These are phyloP conservation scores for Callocephalon fimbriatum DNA, from an alignment of 2,113 vertebrate species.

Conservation along the genomic window DNA sequence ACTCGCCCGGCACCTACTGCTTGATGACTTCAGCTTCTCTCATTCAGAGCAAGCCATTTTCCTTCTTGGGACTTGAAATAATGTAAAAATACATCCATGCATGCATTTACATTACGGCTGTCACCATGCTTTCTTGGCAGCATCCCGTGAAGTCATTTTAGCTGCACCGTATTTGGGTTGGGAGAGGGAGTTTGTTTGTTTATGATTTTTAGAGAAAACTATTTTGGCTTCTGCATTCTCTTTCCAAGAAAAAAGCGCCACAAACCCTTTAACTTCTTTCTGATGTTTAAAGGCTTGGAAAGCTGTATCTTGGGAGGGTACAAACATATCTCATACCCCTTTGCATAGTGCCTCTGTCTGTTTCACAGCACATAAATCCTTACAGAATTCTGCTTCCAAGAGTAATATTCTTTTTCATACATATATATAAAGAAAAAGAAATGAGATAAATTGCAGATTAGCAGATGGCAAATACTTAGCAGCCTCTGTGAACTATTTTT, in stretches of 20 bases:
- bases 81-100: neutral
- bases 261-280: neutral
- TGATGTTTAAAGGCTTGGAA: neutral
- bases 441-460: slow-evolving; percentile 6
- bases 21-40: neutral
- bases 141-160: neutral
- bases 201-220: slow-evolving; percentile 12
- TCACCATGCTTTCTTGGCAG: neutral
- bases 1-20: neutral
- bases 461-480: slow-evolving; percentile 46
- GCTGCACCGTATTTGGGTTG: neutral
- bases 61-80: neutral
- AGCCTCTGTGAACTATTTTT: neutral
- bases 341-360: neutral
- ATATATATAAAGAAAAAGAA: slow-evolving; percentile 10
- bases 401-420: neutral
- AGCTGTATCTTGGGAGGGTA: neutral
- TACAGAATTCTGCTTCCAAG: neutral
- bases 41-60: neutral
- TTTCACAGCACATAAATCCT: neutral
- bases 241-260: neutral
- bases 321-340: neutral
- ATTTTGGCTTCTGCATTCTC: neutral
- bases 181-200: neutral
- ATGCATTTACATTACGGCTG: neutral